Percentiles rank a stretch among this genome's conserved stretches.
phyloP scores from a whole-genome alignment of 2,113 vertebrate species.

The Daboia siamensis region DNA sequence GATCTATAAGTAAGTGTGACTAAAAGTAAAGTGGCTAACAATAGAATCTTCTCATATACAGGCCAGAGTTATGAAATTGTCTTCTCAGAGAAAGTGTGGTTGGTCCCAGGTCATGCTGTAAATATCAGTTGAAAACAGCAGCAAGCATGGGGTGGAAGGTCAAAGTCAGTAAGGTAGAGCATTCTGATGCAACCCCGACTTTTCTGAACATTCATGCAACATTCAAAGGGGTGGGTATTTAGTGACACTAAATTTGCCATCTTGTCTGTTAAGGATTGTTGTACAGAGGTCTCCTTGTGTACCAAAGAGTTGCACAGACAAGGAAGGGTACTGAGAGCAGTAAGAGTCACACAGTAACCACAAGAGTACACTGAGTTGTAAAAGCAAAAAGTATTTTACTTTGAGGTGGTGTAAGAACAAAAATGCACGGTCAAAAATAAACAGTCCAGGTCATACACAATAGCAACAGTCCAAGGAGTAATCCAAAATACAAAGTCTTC shows the following conservation, averaged over 20 bases:
- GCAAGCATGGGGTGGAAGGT: neutral
- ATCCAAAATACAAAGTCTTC: too few species aligned
- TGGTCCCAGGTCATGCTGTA: neutral
- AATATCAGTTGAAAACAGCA: neutral
- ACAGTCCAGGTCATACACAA: too few species aligned
- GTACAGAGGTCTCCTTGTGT: too few species aligned
- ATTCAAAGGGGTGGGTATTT: neutral
- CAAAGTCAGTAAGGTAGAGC: neutral
- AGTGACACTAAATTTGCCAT: neutral
- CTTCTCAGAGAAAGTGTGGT: neutral
- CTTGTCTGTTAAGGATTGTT: neutral
- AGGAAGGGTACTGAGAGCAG: too few species aligned
- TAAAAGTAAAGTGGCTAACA: neutral
- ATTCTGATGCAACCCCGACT: neutral
- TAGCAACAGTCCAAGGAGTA: too few species aligned
- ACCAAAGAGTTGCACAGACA: too few species aligned
- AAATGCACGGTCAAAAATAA: too few species aligned
- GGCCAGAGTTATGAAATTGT: neutral
- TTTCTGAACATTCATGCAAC: neutral
- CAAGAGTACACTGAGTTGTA: too few species aligned
- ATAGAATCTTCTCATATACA: neutral
- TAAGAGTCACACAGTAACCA: too few species aligned
- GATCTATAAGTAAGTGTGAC: neutral
- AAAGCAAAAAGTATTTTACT: too few species aligned
- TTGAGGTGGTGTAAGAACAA: too few species aligned